Evolutionary conservation across 2,888 invertebrate species (phyloP), one percentile per base, ranked within the genome.

Genomic region (Nudaria mundana): DNA sequence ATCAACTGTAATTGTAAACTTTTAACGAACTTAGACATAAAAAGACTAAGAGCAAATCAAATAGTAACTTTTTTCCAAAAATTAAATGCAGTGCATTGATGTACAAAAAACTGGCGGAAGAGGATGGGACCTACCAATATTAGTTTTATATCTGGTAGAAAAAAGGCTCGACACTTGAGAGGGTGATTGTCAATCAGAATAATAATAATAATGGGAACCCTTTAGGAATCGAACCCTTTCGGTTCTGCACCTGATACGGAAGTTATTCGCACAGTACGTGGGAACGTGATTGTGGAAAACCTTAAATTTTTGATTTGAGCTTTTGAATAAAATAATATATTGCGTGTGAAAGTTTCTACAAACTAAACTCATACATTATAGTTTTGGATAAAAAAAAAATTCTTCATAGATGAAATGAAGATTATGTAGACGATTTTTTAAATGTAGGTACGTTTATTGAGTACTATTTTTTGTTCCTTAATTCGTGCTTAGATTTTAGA

Each of bases 101-200:
- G 64, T 53, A 71, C 75, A 83, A 83, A 81, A 84, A 80, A 65
- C 68, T 66, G 69, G 68, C 88, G 88, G 88, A 88, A 88, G 81
- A 82, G 88, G 88, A 87, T 86, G 88, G 85, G 85, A 78, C 84
- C 76, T 76, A 81, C 81, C 83, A 87, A 88, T 88, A 87, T 88
- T 88, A 87, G 88, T 88, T 87, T 87, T 85, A 87, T 87, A 84
- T 80, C 71, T 75, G 75, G 55, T 58, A 75, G 55, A 76, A 87
- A 86, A 88, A 88, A 88, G 78, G 48, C 42, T 71, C 77, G 79
- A 80, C 78, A 79, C 76, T 81, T 65, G 75, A 79, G 80, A 83
- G 78, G 81, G 71, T 68, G 77, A 80, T 81, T 80, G 84, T 81
- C 81, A 78, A 81, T 81, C 78, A 71, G 71, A 81, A 72, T 81